phyloP scores from a whole-genome alignment of 2,797 vertebrate genomes.

The Tragopan temminckii region DNA sequence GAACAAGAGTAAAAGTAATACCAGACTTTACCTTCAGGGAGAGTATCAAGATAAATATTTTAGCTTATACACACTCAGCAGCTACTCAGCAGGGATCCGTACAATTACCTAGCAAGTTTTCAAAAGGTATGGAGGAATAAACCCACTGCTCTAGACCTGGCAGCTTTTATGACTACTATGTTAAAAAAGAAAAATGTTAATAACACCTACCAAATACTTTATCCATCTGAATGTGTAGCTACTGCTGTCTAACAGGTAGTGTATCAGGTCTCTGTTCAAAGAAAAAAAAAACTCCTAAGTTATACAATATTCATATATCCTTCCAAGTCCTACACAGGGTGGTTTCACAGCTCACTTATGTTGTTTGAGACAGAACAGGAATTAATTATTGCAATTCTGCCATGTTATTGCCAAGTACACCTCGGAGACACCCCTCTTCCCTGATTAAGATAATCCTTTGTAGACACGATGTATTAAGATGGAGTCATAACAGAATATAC shows the following conservation, averaged over 20 bases:
- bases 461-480: background rate
- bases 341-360: background rate
- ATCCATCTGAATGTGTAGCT: background rate
- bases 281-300: background rate
- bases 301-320: fast-evolving
- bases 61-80: background rate
- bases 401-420: background rate
- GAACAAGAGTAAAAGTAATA: background rate
- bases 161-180: background rate
- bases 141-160: background rate
- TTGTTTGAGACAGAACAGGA: background rate
- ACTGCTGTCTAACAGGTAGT: background rate
- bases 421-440: background rate
- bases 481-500: background rate
- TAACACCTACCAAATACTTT: conserved; percentile 4
- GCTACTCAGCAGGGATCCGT: background rate
- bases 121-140: background rate
- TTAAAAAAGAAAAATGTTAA: background rate
- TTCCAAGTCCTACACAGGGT: background rate
- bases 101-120: background rate
- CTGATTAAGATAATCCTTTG: background rate
- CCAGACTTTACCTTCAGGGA: background rate
- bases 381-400: background rate
- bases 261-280: background rate
- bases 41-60: background rate